Base-by-base conservation (phyloP, 2,797 vertebrate species). In the Hephaestus fuliginosus region DNA sequence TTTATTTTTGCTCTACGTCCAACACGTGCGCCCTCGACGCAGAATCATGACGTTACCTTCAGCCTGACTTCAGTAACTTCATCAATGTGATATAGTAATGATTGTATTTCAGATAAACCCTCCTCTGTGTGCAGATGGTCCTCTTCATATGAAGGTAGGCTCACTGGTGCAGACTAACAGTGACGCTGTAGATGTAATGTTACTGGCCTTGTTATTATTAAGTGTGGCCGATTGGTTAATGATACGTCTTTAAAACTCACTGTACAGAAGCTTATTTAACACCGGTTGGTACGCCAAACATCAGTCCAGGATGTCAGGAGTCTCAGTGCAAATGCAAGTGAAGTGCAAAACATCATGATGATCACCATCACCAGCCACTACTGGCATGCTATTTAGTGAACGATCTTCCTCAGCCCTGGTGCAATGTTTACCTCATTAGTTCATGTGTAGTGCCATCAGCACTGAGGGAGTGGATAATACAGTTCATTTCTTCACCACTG, bases 81-180 rank as follows among this genome's bases (percentile, higher is more conserved):
- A 14, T 20, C 11, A 30, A 3, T 48, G 39, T 8, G 2, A 36
- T 68, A 18, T 41, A 57, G 2, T 11, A 46, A n/a, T 4, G 67
- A 57, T 25, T 56, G 2, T 46, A 0, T 28, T 0, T 1, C 1
- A 17, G 25, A 20, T 57, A 11, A 56, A 62, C 3, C 2, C 2
- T 39, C 1, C 41, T 22, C 2, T 11, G 1, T 33, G 17, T 6
- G 1, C 0, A 2, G 43, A 5, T 25, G 3, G 1, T 70, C 33
- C 30, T 7, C 10, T 13, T 13, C 2, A 71, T 44, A 49, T 82
- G 70, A 90, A 77, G 83, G 88, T 91, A 87, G 9, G 86, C 2
- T 12, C 7, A 11, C 44, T n/a, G n/a, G n/a, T 62, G 61, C 48
- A 65, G 9, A 39, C 36, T 39, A 2, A 5, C 43, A 55, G 8